Percentiles rank a stretch among this genome's conserved stretches.
phyloP scores from a whole-genome alignment of 1,140 invertebrate genomes.

The Triops longicaudatus region DNA sequence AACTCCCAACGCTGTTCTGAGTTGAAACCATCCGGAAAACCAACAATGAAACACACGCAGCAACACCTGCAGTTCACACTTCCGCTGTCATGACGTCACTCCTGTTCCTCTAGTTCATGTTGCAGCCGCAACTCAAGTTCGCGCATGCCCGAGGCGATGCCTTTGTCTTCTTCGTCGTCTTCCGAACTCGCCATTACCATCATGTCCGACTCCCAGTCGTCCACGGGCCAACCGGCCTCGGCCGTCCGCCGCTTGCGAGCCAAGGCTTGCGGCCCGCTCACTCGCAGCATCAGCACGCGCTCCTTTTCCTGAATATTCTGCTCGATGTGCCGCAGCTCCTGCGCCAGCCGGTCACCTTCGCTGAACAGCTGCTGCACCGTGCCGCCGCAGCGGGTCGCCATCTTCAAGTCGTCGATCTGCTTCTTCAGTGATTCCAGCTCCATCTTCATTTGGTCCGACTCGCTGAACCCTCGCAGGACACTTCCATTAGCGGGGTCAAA shows the following conservation, averaged over 20 bases:
- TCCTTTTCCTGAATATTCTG: constrained; percentile 56
- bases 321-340: constrained; percentile 56
- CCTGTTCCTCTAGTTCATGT: constrained; percentile 56
- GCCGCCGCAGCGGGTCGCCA: constrained; percentile 33
- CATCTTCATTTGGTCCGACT: constrained; percentile 53
- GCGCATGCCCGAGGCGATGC: constrained; percentile 57
- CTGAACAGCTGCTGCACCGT: constrained; percentile 40
- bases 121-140: constrained; percentile 56
- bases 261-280: not conserved
- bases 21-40: no score
- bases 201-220: not conserved
- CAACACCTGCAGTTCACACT: not conserved
- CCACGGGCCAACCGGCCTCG: constrained; percentile 8
- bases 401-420: constrained; percentile 56
- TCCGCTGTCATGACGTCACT: constrained; percentile 33
- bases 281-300: constrained; percentile 44
- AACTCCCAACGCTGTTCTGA: no score
- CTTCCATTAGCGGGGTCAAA: constrained; percentile 25
- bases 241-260: not conserved
- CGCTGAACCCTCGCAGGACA: constrained; percentile 34
- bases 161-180: constrained; percentile 56
- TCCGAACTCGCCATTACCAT: constrained; percentile 33
- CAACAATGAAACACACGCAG: not conserved
- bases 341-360: constrained; percentile 50
- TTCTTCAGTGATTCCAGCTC: constrained; percentile 55